Conservation (phyloP, 1,140 invertebrate genomes). For the Achatina immaculata region DNA sequence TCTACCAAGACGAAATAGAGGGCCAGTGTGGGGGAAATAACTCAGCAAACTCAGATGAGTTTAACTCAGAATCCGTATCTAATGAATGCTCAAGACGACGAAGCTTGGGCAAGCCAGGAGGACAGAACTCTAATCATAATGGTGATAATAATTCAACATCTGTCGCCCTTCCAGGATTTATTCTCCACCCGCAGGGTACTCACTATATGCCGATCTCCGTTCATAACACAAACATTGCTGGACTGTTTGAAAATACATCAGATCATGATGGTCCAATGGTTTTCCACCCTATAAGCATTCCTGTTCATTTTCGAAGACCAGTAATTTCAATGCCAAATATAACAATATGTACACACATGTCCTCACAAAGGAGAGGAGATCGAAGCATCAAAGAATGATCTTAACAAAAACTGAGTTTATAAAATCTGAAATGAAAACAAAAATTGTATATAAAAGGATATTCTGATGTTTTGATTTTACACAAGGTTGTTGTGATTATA, state of each 20-base stretch:
- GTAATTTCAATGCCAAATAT: conserved; percentile 49
- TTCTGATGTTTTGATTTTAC: background rate
- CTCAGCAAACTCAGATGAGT: conserved; percentile 30
- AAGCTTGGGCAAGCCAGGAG: background rate
- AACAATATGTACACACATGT: conserved; percentile 25
- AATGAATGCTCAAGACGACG: conserved; percentile 17
- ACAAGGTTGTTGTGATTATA: background rate
- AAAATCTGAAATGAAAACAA: background rate
- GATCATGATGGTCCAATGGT: conserved; percentile 74
- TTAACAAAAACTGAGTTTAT: background rate
- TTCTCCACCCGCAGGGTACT: conserved; percentile 85
- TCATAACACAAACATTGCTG: conserved; percentile 81
- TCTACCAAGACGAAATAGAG: conserved; percentile 28
- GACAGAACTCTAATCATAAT: conserved; percentile 2
- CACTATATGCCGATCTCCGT: conserved; percentile 93
- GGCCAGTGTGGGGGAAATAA: conserved; percentile 18
- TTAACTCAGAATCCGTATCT: conserved; percentile 26
- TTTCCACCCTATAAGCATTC: conserved; percentile 83
- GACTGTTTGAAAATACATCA: conserved; percentile 76
- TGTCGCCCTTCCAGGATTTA: conserved; percentile 81
- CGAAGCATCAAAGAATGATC: background rate
- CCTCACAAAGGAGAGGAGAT: background rate
- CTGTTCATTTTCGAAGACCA: conserved; percentile 61
- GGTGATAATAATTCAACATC: conserved; percentile 20
- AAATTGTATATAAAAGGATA: background rate